A percentile compares a stretch with the other conserved stretches of the same genome.
These are phyloP conservation scores for Drosophila barbarae DNA, from an alignment of 2,888 invertebrate genomes.

Conservation along the genomic window DNA sequence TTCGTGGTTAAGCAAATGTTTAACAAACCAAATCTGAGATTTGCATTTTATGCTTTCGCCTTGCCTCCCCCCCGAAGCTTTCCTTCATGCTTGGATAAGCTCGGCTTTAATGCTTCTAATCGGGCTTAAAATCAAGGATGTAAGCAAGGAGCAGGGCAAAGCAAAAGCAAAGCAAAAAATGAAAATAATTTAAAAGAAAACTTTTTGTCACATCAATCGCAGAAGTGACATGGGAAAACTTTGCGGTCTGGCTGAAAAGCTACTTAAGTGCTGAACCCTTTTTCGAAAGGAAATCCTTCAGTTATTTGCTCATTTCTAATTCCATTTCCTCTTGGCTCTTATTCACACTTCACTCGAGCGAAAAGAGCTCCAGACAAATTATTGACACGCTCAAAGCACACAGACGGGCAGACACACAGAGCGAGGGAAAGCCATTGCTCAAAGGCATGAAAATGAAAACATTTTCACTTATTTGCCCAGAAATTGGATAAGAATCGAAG, in stretches of 20 bases:
- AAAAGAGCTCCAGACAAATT: conserved; percentile 61
- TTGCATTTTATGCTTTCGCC: conserved; percentile 69
- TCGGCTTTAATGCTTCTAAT: conserved; percentile 65
- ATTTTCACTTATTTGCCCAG: conserved; percentile 76
- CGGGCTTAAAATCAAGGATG: conserved; percentile 69
- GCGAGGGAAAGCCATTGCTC: conserved; percentile 28
- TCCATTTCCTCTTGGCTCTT: conserved; percentile 41
- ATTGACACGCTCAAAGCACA: conserved; percentile 61
- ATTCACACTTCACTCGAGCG: conserved; percentile 42
- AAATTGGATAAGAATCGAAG: conserved; percentile 80
- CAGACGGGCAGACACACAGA: conserved; percentile 31
- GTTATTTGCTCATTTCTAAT: conserved; percentile 57
- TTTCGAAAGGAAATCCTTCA: conserved; percentile 31
- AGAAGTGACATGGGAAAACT: conserved; percentile 25
- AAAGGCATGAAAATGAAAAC: conserved; percentile 72
- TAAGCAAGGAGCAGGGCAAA: conserved; percentile 27
- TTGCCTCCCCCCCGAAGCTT: conserved; percentile 22
- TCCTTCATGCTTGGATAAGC: conserved; percentile 63
- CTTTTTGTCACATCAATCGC: conserved; percentile 35
- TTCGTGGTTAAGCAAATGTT: conserved; percentile 77
- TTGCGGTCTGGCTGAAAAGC: conserved; percentile 30
- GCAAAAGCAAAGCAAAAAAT: conserved; percentile 2
- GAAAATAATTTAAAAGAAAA: conserved; percentile 33
- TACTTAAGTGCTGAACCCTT: conserved; percentile 30
- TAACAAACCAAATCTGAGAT: conserved; percentile 75